Conservation (phyloP, 2,888 invertebrate genomes). For the Lepidocyrtoides sp. region DNA sequence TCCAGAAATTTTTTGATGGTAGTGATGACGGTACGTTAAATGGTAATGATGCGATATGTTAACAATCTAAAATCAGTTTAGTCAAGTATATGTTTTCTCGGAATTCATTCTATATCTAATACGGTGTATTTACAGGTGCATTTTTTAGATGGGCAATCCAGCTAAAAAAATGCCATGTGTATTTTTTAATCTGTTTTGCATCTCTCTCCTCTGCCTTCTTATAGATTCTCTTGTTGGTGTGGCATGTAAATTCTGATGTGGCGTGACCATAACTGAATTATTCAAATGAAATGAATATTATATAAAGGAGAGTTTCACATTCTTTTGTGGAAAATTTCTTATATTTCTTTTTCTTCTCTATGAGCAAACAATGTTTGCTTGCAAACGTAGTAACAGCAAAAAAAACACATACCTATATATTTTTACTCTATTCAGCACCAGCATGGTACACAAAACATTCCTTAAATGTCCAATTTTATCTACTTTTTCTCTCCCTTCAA, state of each 20-base stretch:
- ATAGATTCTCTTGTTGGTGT: slow-evolving; percentile 55
- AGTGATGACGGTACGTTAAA: background rate
- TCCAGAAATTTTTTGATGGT: background rate
- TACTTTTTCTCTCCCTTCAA: slow-evolving; percentile 52
- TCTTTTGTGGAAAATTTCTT: slow-evolving; percentile 31
- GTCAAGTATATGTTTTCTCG: background rate
- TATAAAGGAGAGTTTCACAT: slow-evolving; percentile 26
- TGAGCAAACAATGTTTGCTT: background rate
- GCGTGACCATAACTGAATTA: slow-evolving; percentile 81
- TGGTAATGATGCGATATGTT: too few species aligned
- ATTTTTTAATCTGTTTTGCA: slow-evolving; percentile 71
- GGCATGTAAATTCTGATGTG: slow-evolving; percentile 55
- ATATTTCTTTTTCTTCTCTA: background rate
- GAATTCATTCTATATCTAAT: too few species aligned
- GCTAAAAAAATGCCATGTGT: slow-evolving; percentile 26
- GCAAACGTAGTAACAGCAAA: background rate
- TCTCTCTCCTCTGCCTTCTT: slow-evolving; percentile 40
- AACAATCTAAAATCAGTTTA: background rate
- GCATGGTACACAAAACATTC: slow-evolving; percentile 64
- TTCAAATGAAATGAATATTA: slow-evolving; percentile 71
- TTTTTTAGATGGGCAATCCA: background rate
- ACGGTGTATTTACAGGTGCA: background rate
- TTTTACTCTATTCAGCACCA: slow-evolving; percentile 70
- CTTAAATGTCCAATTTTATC: slow-evolving; percentile 79
- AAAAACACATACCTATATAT: too few species aligned